A percentile compares a stretch with the other conserved stretches of the same genome.
These are phyloP conservation scores for Ophiothrix spiculata DNA, from an alignment of 35 echinoderm and acorn worm species.

Conservation along the genomic window DNA sequence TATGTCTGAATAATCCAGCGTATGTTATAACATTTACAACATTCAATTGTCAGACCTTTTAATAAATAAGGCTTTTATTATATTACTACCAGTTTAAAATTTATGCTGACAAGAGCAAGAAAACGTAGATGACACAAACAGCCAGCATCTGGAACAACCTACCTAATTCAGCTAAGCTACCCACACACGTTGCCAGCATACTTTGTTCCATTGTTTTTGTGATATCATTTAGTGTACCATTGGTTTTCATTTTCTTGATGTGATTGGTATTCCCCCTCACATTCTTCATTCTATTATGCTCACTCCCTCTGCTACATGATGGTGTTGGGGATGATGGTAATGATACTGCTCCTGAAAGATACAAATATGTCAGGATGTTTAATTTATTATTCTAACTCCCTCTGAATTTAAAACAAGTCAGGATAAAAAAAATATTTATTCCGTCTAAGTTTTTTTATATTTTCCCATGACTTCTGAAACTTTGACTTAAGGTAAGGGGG, in stretches of 20 bases:
- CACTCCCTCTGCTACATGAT: slow-evolving; percentile 38
- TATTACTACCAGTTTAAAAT: too few relatives aligned
- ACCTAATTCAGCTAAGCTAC: slow-evolving; percentile 93
- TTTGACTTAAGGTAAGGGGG: too few relatives aligned
- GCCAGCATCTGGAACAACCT: slow-evolving; percentile 7
- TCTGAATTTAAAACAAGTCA: neutral
- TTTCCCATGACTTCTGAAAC: too few relatives aligned
- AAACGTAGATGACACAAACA: too few relatives aligned
- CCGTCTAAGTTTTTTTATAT: too few relatives aligned
- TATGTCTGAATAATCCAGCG: too few relatives aligned
- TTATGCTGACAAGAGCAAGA: too few relatives aligned
- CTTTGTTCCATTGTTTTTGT: slow-evolving; percentile 81
- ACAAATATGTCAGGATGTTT: neutral
- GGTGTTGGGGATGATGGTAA: slow-evolving; percentile 23
- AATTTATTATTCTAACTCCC: neutral
- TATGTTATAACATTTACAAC: too few relatives aligned
- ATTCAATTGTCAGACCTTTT: too few relatives aligned
- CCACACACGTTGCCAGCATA: slow-evolving; percentile 90
- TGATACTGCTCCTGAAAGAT: neutral
- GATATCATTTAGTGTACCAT: slow-evolving; percentile 57
- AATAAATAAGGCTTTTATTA: too few relatives aligned
- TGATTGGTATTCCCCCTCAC: slow-evolving; percentile 12
- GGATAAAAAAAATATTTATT: too few relatives aligned
- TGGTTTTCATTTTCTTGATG: slow-evolving; percentile 45
- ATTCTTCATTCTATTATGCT: slow-evolving; percentile 24